phyloP scores from a whole-genome alignment of 2,113 vertebrate genomes.

The Ptyas mucosa region DNA sequence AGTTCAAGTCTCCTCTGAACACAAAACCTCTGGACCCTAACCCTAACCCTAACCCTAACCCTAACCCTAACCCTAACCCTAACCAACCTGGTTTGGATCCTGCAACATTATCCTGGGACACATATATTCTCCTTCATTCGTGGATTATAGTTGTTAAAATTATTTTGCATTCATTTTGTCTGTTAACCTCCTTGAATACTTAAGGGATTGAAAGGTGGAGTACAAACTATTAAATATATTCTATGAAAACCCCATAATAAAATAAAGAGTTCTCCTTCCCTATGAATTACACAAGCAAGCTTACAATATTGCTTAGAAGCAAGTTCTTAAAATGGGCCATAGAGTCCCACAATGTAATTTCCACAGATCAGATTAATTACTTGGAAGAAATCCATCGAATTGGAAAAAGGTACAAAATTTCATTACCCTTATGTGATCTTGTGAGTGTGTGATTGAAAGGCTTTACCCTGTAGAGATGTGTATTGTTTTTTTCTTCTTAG shows the following conservation, averaged over 20 bases:
- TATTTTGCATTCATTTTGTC: neutral
- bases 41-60: too few species aligned
- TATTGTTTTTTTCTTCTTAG: neutral
- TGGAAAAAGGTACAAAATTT: neutral
- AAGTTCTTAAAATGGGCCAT: slow-evolving; percentile 13
- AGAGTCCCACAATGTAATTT: neutral
- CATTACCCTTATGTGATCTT: neutral
- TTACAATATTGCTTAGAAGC: neutral
- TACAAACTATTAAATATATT: slow-evolving; percentile 25
- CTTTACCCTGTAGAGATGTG: neutral
- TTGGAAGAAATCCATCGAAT: slow-evolving; percentile 7
- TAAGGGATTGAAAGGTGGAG: neutral
- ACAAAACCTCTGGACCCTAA: too few species aligned
- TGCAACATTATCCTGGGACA: too few species aligned
- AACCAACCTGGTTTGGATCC: too few species aligned
- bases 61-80: too few species aligned
- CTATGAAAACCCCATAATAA: slow-evolving; percentile 39
- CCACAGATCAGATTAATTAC: neutral
- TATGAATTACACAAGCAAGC: slow-evolving; percentile 49
- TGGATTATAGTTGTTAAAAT: neutral
- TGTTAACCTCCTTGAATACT: neutral
- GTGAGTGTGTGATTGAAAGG: accelerated
- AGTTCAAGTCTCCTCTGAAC: too few species aligned
- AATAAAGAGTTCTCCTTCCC: slow-evolving; percentile 51
- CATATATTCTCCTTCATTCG: too few species aligned